Evolutionary conservation across 1,140 invertebrate species (phyloP).

Genomic region (Drosophila biarmipes): DNA sequence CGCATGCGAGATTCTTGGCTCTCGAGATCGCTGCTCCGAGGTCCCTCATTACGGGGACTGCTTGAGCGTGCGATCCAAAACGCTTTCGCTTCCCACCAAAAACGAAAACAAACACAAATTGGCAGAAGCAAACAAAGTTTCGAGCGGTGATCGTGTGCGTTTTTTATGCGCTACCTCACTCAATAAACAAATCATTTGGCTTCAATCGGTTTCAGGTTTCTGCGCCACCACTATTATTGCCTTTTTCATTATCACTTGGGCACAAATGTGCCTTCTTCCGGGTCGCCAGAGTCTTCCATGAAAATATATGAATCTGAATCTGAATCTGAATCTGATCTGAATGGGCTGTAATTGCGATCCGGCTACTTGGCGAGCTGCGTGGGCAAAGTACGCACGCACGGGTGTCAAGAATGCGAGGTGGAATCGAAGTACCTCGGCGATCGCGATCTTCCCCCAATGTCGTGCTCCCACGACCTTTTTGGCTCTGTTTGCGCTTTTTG

Average conservation of each 20-base stretch:
- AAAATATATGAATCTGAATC: background rate
- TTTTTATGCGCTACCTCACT: constrained; percentile 17
- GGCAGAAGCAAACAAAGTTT: constrained; percentile 18
- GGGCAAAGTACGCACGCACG: constrained; percentile 25
- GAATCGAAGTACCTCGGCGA: constrained; percentile 15
- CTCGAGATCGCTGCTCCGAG: constrained; percentile 27
- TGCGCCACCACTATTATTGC: constrained; percentile 23
- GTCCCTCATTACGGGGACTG: constrained; percentile 53
- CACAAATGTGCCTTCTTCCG: constrained; percentile 31
- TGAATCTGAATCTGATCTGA: background rate
- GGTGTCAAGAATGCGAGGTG: constrained; percentile 28
- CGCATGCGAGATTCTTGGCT: constrained; percentile 44
- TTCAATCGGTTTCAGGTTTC: constrained; percentile 51
- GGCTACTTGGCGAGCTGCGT: constrained; percentile 2
- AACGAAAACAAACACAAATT: constrained; percentile 5
- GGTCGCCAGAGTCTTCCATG: constrained; percentile 4
- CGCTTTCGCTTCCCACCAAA: constrained; percentile 66
- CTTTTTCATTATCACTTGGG: constrained; percentile 17
- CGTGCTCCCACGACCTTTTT: constrained; percentile 68
- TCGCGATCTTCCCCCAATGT: constrained; percentile 59
- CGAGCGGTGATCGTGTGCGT: constrained; percentile 9
- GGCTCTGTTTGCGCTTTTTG: constrained; percentile 24
- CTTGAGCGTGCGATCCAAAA: constrained; percentile 70
- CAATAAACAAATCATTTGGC: constrained; percentile 67
- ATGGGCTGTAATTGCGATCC: constrained; percentile 33